Conservation (phyloP, 2,888 invertebrate genomes). For the Neelides folsomi region DNA sequence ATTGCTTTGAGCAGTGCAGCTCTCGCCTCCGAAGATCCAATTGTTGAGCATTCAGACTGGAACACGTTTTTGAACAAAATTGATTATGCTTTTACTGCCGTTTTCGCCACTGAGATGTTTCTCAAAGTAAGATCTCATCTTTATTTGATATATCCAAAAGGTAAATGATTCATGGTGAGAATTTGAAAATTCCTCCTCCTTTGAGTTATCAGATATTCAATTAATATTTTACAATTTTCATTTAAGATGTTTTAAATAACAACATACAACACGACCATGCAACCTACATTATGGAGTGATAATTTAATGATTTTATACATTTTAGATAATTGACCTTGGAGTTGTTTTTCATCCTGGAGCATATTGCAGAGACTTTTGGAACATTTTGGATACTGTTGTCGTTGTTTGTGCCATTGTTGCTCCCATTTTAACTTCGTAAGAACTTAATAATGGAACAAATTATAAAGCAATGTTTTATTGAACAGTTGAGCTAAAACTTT, state of each 20-base stretch:
- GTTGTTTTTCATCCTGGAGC: slow-evolving; percentile 1
- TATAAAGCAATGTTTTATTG: no score
- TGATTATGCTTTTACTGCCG: neutral
- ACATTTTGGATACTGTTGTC: neutral
- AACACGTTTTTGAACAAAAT: neutral
- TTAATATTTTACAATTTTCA: no score
- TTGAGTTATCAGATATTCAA: no score
- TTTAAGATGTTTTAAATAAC: no score
- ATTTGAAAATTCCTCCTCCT: no score
- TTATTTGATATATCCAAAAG: no score
- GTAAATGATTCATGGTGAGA: no score
- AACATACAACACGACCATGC: no score
- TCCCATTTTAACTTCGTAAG: neutral
- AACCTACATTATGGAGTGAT: no score
- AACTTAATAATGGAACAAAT: no score
- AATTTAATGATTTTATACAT: neutral
- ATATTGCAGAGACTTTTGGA: slow-evolving; percentile 1
- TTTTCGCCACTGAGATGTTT: slow-evolving; percentile 1
- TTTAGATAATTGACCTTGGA: neutral
- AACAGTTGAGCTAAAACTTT: no score
- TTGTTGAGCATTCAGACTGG: neutral
- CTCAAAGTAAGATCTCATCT: neutral
- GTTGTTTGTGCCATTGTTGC: slow-evolving; percentile 1
- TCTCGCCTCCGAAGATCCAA: neutral
- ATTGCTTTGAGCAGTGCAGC: neutral